Evolutionary conservation across 2,888 invertebrate genomes (phyloP).

Genomic region (Mellilla xanthometata): DNA sequence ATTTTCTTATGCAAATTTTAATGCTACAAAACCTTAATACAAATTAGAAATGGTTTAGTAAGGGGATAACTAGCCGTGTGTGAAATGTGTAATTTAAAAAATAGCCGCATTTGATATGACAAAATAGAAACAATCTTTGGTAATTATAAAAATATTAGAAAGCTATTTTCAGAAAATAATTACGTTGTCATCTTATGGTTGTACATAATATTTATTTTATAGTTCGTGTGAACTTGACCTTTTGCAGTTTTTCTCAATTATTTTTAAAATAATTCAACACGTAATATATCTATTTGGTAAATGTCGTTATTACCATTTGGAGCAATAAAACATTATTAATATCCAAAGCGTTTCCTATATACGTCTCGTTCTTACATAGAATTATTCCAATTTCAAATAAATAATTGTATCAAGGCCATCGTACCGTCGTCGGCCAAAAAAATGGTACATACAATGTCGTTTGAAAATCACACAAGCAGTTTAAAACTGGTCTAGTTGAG

Average conservation of each 20-base stretch:
- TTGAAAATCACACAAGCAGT: conserved; percentile 27
- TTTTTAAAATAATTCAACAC: conserved; percentile 6
- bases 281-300: conserved; percentile 13
- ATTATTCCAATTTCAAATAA: conserved; percentile 22
- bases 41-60: too few species aligned
- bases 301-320: conserved; percentile 21
- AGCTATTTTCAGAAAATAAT: too few species aligned
- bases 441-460: not conserved
- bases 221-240: not conserved
- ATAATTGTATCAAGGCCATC: conserved; percentile 34
- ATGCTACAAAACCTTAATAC: too few species aligned
- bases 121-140: too few species aligned
- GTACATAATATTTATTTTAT: not conserved
- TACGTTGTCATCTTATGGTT: too few species aligned
- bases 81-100: too few species aligned
- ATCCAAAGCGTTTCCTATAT: conserved; percentile 49
- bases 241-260: conserved; percentile 2
- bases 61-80: too few species aligned
- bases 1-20: too few species aligned
- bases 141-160: too few species aligned
- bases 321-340: conserved; percentile 38
- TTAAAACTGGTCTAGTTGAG: conserved; percentile 10
- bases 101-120: too few species aligned
- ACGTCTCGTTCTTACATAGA: conserved; percentile 39
- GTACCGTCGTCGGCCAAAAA: conserved; percentile 26